Base-by-base conservation (phyloP, 2,888 invertebrate genomes). In the Noctua fimbriata region DNA sequence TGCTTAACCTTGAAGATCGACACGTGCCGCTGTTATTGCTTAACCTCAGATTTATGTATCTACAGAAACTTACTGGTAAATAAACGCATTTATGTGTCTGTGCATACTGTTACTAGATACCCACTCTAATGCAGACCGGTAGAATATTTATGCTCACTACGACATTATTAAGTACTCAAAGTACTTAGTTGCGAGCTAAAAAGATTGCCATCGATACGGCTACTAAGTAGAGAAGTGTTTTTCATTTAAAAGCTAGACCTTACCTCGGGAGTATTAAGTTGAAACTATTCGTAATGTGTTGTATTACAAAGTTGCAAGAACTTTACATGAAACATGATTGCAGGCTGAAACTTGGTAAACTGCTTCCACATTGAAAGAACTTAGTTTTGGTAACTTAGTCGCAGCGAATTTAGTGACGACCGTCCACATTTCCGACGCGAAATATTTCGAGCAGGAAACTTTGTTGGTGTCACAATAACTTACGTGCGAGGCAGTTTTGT, bases 281-380 rank as follows among this genome's bases (percentile, higher is more conserved):
- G 44, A 55, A 85, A 85, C 81, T 83, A 81, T 83, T 76, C 81
- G 73, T 87, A 87, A 87, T 81, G 87, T 87, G 88, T 87, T 87
- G 88, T 88, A 88, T 90, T 89, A 91, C 89, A 89, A 89, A 91
- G 89, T 93, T 89, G 82, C 79, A 84, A 90, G 86, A 91, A 93
- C 91, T 91, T 92, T 91, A 88, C 91, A 91, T 89, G 89, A 87
- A 92, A 92, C 92, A 92, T 91, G 91, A 93, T 92, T 93, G 92
- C 92, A 84, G 88, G 87, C 84, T 69, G 83, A 85, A 89, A 92
- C 90, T 92, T 91, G 44, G 83, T 87, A 90, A 93, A 93, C 92
- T 92, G 91, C 90, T 90, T 86, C 74, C 88, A 82, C 88, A 87
- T 85, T 88, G 91, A 92, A 93, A 93, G 92, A 93, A 93, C 89